phyloP scores from a whole-genome alignment of 2,797 vertebrate genomes.

The Callimico goeldii region DNA sequence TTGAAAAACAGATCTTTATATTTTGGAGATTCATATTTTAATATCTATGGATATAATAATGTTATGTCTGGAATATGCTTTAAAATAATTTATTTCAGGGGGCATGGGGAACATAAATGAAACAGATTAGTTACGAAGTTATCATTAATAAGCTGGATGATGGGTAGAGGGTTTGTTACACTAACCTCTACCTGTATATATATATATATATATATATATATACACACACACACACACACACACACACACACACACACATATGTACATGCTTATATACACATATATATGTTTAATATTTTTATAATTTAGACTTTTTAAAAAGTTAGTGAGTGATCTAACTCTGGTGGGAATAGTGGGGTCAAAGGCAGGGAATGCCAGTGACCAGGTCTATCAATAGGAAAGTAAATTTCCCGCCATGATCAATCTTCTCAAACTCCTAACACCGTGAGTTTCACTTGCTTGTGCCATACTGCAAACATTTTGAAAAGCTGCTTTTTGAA shows the following conservation, averaged over 20 bases:
- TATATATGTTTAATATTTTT: background rate
- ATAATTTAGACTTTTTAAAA: background rate
- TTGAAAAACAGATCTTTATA: background rate
- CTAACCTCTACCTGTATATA: background rate
- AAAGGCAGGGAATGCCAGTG: background rate
- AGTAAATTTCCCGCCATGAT: background rate
- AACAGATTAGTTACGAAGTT: background rate
- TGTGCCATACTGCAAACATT: background rate
- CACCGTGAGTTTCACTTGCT: background rate
- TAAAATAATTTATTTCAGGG: background rate
- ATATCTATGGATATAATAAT: background rate
- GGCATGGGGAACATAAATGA: background rate
- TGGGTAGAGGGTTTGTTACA: background rate
- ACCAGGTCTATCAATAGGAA: background rate
- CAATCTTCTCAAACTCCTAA: background rate
- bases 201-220: too few species aligned
- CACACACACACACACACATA: too few species aligned
- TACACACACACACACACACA: too few species aligned
- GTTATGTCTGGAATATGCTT: background rate
- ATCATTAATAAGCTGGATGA: background rate
- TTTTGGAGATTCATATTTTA: slow-evolving; percentile 37
- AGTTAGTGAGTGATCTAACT: background rate
- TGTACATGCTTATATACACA: too few species aligned
- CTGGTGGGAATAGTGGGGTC: background rate
- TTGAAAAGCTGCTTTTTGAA: background rate